Percentiles rank a stretch among this genome's conserved stretches.
phyloP scores from a whole-genome alignment of 2,113 vertebrate species.

The Sula dactylatra region DNA sequence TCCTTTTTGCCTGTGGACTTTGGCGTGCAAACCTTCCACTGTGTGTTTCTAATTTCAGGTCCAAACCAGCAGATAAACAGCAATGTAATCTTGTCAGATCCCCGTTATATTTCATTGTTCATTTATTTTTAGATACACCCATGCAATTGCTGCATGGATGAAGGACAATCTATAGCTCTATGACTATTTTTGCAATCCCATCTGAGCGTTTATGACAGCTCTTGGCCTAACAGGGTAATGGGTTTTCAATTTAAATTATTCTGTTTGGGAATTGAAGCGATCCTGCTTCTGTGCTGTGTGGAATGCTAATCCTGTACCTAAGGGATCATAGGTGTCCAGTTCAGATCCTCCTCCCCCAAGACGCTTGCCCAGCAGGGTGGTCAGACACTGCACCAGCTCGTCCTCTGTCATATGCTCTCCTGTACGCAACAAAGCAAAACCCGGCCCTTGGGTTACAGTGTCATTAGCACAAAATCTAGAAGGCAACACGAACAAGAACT shows the following conservation, averaged over 20 bases:
- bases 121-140: conserved; percentile 27
- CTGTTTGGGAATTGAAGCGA: not conserved
- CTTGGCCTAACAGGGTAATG: not conserved
- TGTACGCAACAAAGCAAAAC: not conserved
- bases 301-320: conserved; percentile 62
- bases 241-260: conserved; percentile 9
- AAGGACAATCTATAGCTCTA: conserved; percentile 1
- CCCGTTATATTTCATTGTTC: conserved; percentile 8
- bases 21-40: not conserved
- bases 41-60: not conserved
- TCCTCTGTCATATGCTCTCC: conserved; percentile 90
- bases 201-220: conserved; percentile 18
- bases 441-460: not conserved
- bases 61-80: conserved; percentile 1
- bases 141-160: not conserved
- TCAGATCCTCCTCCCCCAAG: conserved; percentile 63
- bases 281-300: not conserved
- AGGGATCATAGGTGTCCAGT: not conserved
- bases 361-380: conserved; percentile 73
- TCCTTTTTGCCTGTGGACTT: not conserved
- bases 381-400: conserved; percentile 81
- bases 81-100: conserved; percentile 16
- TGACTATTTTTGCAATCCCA: not conserved
- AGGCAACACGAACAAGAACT: not conserved
- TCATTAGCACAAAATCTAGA: not conserved